A percentile compares a stretch with the other conserved stretches of the same genome.
These are phyloP conservation scores for Urocitellus parryii DNA, from an alignment of 2,113 vertebrate genomes.

Conservation along the genomic window DNA sequence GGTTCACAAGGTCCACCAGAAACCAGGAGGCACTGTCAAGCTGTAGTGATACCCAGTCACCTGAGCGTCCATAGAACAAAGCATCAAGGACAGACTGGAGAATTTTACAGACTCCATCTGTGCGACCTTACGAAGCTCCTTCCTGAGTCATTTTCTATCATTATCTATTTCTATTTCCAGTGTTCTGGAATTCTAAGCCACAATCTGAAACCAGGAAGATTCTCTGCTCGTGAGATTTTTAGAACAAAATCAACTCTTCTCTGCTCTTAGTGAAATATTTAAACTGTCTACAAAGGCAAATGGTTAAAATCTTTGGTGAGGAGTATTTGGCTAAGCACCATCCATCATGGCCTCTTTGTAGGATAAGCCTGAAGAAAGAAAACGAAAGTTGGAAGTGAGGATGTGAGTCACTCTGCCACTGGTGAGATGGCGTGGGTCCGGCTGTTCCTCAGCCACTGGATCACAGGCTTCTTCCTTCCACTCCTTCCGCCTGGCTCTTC, in stretches of 20 bases:
- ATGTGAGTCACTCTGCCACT: conserved; percentile 32
- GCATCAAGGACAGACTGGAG: not conserved
- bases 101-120: accelerated
- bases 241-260: not conserved
- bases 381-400: not conserved
- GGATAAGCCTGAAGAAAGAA: conserved; percentile 10
- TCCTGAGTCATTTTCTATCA: not conserved
- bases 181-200: not conserved
- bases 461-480: not conserved
- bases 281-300: not conserved
- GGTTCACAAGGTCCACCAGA: not conserved
- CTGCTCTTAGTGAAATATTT: not conserved
- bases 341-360: conserved; percentile 1
- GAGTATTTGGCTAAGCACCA: not conserved
- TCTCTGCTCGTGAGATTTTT: not conserved
- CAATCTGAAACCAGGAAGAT: not conserved
- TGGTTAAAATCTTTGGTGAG: not conserved
- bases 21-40: not conserved
- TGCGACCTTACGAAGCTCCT: not conserved
- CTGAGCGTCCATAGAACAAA: not conserved
- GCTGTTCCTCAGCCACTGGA: not conserved
- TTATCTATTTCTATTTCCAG: not conserved
- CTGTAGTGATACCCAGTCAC: not conserved
- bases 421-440: not conserved
- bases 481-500: not conserved